Evolutionary conservation across 2,888 invertebrate species (phyloP), one percentile per base, ranked within the genome.

Genomic region (Ectemnius lituratus): DNA sequence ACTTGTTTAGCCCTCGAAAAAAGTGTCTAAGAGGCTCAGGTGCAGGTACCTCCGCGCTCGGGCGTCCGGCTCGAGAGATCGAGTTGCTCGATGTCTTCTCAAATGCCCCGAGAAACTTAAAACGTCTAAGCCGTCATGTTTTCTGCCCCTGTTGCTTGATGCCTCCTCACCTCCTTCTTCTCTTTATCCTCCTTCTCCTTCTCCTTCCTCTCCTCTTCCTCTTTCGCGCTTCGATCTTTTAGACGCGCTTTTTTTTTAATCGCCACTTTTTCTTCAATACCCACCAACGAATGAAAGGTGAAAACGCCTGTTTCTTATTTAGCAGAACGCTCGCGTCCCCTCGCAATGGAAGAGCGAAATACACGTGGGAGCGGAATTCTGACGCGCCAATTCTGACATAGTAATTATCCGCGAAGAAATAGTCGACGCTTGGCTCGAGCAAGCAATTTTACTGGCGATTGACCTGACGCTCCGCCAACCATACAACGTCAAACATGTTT

Each of bases 41-140:
- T 86, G 85, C 86, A 85, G 86, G 87, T 88, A 88, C 88, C 86
- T 37, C 37, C 37, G 28, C 28, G 37, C 37, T 84, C 79, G 82
- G 80, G 86, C 87, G 89, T 90, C 90, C 90, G 90, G 90, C 89
- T 90, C 86, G 87, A 84, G 84, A 86, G 88, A 90, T 90, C 90
- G 86, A 88, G 86, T 90, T 90, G 83, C 90, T 78, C 81, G 82
- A 78, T 82, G 88, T 84, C 89, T 88, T 89, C 90, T 90, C 90
- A 83, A 86, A 88, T 90, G 84, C 87, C 86, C 80, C 78, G 78
- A 84, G 90, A 88, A 90, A 90, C 88, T 88, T 86, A 87, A 90
- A 88, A 88, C 90, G 87, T 86, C 85, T 90, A 88, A 90, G 88
- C 86, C 86, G 85, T 81, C 86, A 87, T 89, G 87, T 90, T 90